These are phyloP conservation scores for Urocynchramus pylzowi DNA, from an alignment of 2,113 vertebrate species.

Conservation along the genomic window DNA sequence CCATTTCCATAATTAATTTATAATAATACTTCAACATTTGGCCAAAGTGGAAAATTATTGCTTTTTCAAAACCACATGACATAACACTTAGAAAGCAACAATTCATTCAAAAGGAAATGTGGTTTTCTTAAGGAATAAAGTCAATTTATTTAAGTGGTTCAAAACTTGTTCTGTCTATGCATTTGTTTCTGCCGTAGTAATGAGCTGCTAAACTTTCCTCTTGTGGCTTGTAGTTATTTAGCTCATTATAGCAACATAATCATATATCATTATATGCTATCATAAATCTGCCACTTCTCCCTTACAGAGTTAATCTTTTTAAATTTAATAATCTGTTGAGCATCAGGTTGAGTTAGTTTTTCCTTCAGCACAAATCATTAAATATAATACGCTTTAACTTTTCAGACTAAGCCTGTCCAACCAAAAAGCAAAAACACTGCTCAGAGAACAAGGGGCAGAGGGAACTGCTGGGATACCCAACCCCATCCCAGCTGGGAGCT, in stretches of 20 bases:
- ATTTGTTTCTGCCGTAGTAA: slow-evolving; percentile 65
- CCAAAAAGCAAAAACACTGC: neutral
- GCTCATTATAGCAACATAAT: slow-evolving; percentile 62
- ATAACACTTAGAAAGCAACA: slow-evolving; percentile 56
- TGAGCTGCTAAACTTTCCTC: slow-evolving; percentile 64
- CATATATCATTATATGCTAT: slow-evolving; percentile 59
- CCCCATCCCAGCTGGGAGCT: neutral
- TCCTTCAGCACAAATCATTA: slow-evolving; percentile 51
- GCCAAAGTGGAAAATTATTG: slow-evolving; percentile 59
- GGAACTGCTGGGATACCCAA: neutral
- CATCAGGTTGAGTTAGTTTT: slow-evolving; percentile 63
- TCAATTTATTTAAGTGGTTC: slow-evolving; percentile 60
- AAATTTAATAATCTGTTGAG: slow-evolving; percentile 64
- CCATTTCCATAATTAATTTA: slow-evolving; percentile 52
- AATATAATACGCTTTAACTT: neutral
- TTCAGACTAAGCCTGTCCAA: neutral
- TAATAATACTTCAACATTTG: slow-evolving; percentile 50
- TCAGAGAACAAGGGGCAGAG: neutral
- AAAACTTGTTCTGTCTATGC: slow-evolving; percentile 61
- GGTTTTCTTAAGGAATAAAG: slow-evolving; percentile 67
- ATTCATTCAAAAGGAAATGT: slow-evolving; percentile 58
- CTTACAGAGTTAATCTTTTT: slow-evolving; percentile 52
- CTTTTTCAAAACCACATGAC: slow-evolving; percentile 53
- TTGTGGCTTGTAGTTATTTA: slow-evolving; percentile 62
- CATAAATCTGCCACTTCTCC: slow-evolving; percentile 62